Conservation (phyloP, 2,888 invertebrate genomes). For the Bimastos eiseni region DNA sequence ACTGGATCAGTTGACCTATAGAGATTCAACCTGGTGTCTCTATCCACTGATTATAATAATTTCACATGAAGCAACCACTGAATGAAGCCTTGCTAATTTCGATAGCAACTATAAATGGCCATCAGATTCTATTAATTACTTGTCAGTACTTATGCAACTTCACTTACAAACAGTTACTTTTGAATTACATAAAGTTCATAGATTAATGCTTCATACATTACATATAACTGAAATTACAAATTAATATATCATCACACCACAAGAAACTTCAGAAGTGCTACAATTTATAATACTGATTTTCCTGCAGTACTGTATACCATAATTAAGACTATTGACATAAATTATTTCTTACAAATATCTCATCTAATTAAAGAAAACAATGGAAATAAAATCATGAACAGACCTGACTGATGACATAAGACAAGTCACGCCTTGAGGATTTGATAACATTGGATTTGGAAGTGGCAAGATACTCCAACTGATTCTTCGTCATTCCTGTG, state of each 20-base stretch:
- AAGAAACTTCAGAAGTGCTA: too few relatives aligned
- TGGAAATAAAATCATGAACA: neutral
- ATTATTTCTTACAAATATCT: neutral
- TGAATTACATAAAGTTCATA: neutral
- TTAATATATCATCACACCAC: too few relatives aligned
- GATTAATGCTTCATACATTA: neutral
- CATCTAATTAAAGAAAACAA: neutral
- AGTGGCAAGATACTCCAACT: conserved; percentile 72
- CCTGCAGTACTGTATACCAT: neutral
- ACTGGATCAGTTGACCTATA: too few relatives aligned
- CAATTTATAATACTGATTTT: neutral
- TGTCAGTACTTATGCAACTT: neutral
- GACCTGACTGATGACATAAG: conserved; percentile 68
- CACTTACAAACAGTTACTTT: neutral
- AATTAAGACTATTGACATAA: neutral
- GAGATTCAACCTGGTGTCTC: too few relatives aligned
- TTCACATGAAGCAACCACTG: too few relatives aligned
- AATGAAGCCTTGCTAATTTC: too few relatives aligned
- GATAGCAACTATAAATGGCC: neutral
- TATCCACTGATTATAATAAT: too few relatives aligned
- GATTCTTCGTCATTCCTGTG: conserved; percentile 67
- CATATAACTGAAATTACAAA: neutral
- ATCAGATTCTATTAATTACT: neutral
- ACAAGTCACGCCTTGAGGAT: conserved; percentile 84
- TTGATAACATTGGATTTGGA: conserved; percentile 70